These are phyloP conservation scores for Drosophila meridiana DNA, from an alignment of 2,888 invertebrate genomes.

Conservation along the genomic window DNA sequence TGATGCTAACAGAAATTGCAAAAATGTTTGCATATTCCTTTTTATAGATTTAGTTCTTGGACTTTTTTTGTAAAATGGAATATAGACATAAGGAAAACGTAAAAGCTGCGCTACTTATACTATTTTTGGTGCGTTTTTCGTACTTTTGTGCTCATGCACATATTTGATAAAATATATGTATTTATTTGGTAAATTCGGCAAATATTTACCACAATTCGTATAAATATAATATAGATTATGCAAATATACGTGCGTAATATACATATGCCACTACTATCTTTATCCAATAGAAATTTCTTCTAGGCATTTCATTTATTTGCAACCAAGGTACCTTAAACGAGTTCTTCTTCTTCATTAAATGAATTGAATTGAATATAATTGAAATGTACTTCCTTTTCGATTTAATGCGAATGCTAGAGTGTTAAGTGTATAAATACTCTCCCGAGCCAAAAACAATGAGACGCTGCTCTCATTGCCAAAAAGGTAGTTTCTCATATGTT, in stretches of 20 bases:
- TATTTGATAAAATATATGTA: no score
- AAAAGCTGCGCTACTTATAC: no score
- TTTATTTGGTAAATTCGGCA: no score
- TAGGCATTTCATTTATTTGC: neutral
- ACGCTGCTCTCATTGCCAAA: neutral
- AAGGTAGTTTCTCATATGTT: constrained; percentile 33
- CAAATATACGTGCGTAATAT: neutral
- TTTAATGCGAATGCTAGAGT: neutral
- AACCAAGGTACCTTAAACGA: neutral
- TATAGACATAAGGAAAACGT: no score
- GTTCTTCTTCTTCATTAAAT: neutral
- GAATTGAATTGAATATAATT: neutral
- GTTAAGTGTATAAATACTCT: neutral
- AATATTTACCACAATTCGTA: neutral
- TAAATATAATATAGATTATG: neutral
- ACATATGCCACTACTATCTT: no score
- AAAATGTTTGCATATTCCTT: no score
- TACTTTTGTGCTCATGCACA: no score
- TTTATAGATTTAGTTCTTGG: no score
- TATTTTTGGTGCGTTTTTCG: no score
- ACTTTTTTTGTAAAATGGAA: no score
- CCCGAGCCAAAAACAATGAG: constrained; percentile 17
- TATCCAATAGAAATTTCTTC: neutral
- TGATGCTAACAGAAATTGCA: no score
- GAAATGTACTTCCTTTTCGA: neutral